Evolutionary conservation across 2,113 vertebrate species (phyloP).

Genomic region (Athene cunicularia): DNA sequence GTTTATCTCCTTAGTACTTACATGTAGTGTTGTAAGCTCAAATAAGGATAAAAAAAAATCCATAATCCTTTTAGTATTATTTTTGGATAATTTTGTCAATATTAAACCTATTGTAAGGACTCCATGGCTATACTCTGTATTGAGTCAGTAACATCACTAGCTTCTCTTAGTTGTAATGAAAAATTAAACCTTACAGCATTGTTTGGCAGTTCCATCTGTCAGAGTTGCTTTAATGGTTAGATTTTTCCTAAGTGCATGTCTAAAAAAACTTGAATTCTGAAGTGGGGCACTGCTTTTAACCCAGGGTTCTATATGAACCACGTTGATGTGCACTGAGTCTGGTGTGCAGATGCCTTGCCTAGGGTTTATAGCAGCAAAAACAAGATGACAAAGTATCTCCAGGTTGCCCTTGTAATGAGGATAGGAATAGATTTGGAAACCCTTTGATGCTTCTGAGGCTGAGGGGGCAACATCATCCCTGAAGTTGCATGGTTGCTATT

Average conservation of each 20-base stretch:
- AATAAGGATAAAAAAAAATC: not conserved
- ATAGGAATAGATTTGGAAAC: not conserved
- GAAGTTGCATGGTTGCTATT: not conserved
- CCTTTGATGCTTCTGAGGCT: not conserved
- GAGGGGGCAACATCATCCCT: not conserved
- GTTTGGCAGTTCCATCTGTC: not conserved
- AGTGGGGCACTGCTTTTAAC: rapidly evolving
- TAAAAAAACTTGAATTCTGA: not conserved
- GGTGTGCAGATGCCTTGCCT: not conserved
- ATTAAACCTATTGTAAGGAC: not conserved
- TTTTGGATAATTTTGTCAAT: not conserved
- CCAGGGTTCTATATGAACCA: not conserved
- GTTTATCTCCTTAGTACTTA: not conserved
- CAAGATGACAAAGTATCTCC: not conserved
- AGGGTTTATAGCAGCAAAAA: not conserved
- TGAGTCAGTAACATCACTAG: not conserved
- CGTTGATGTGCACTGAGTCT: rapidly evolving
- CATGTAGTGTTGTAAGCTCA: not conserved
- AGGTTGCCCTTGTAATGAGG: not conserved
- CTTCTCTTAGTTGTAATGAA: not conserved
- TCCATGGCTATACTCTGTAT: not conserved
- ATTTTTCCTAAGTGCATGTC: not conserved
- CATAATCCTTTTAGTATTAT: not conserved
- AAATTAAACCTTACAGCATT: not conserved
- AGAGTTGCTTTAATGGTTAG: not conserved